Conservation (phyloP, 2,797 vertebrate species). For the Rhinogobio ventralis region DNA sequence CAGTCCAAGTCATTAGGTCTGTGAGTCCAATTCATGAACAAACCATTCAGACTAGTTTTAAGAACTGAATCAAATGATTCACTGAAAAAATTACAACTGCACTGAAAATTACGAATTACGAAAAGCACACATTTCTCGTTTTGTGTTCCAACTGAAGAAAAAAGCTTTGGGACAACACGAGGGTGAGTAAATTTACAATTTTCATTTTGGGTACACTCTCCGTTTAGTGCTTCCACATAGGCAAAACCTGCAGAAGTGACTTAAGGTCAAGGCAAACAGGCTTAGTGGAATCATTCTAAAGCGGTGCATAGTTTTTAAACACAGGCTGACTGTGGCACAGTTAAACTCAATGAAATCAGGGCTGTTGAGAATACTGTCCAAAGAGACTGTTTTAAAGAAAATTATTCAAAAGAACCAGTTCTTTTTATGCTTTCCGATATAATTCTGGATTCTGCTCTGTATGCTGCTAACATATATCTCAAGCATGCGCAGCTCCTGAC, state of each 20-base stretch:
- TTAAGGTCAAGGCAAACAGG: constrained; percentile 53
- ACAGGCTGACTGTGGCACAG: constrained; percentile 51
- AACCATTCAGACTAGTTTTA: not conserved
- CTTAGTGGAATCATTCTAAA: constrained; percentile 28
- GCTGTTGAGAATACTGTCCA: constrained; percentile 51
- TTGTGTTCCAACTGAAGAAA: not conserved
- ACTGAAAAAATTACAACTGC: not conserved
- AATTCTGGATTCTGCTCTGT: constrained; percentile 3
- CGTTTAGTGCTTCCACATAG: not conserved
- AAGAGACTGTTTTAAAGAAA: constrained; percentile 59
- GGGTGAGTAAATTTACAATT: not conserved
- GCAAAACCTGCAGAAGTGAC: constrained; percentile 13
- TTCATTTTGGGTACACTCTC: not conserved
- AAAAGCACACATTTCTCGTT: not conserved
- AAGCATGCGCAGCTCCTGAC: constrained; percentile 8
- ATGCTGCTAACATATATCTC: constrained; percentile 16
- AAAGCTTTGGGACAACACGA: not conserved
- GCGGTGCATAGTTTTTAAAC: constrained; percentile 38
- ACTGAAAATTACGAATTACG: not conserved
- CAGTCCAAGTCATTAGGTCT: not conserved
- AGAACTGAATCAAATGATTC: not conserved
- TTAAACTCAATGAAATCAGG: constrained; percentile 54
- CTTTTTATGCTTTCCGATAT: constrained; percentile 53
- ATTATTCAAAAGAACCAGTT: constrained; percentile 57
- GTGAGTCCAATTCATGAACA: not conserved